Base-by-base conservation (phyloP, 2,888 invertebrate genomes). In the Coenonympha glycerion region DNA sequence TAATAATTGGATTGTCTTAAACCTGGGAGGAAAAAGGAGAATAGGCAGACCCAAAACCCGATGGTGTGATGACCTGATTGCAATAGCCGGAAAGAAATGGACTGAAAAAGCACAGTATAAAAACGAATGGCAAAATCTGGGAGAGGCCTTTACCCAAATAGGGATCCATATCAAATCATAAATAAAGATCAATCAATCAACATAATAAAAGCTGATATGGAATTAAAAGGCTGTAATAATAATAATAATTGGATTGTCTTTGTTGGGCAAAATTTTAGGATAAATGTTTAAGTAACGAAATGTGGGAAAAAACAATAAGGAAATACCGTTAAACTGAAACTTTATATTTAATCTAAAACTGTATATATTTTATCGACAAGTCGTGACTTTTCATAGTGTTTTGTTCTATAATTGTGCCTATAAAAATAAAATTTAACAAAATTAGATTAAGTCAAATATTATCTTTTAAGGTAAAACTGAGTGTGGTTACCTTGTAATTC, bases 401-500 rank as follows among this genome's bases (percentile, higher is more conserved):
- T 47, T 42, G 40, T 28, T 50, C 46, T 55, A 50, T 46, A 41
- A 30, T 49, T 47, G 57, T 56, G 55, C 54, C 55, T 58, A 50
- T 41, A 47, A 47, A 56, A 30, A 37, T 30, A 55, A 40, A 47
- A 48, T 33, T 2, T 18, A 40, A 40, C 18, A 33, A 26, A 46
- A 40, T 18, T 26, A 30, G 37, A 47, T 37, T 30, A 13, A 9
- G 15, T 48, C 47, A 13, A 19, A 13, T 13, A 21, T n/a, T 13
- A 21, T n/a, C 15, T 18, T 13, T 13, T 46, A 4, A 24, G 2
- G 1, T 26, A 8, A 13, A 19, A 36, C 18, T 11, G 11, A 16
- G 26, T 44, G 4, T 15, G 2, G 52, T 21, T 65, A 84, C 86
- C 83, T 66, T 81, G 74, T 41, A 80, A 47, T 47, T 85, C 84